Evolutionary conservation across 2,113 vertebrate genomes (phyloP), one percentile per base, ranked within the genome.

Genomic region (Gymnorhina tibicen): DNA sequence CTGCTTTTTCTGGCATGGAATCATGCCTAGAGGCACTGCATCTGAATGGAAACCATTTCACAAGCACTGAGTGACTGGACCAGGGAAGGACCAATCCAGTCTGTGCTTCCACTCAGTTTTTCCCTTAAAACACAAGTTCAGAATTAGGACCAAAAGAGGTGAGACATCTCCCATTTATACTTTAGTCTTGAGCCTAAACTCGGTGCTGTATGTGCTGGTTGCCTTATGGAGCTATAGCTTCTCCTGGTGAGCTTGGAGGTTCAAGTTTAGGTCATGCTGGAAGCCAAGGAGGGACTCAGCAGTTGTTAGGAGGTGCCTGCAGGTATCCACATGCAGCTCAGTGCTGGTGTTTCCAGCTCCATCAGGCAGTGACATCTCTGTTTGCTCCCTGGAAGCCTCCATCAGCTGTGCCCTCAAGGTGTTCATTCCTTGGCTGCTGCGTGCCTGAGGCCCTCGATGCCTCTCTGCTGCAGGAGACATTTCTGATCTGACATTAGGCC

Each of bases 341-440:
- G 12, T 64, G 87, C 70, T 96, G 69, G 96, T 85, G n/a, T 96
- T 98, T 98, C 96, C 78, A 98, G 95, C 87, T 97, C 96, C 93
- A 97, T 85, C 56, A 98, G 97, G 69, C 97, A 97, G 87, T 15
- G 94, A 4, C 92, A 96, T 95, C 86, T 98, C 97, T 87, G 53
- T 95, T 58, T 97, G 92, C 89, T 98, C 97, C 66, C 80, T 80
- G 93, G 98, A 97, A 52, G 96, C 96, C 24, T 85, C 27, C 0
- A 95, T 47, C 63, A 98, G 94, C 86, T 98, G 97, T 0, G 63
- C 95, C 56, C 47, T 18, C 86, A 97, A 84, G 49, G 85, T 90
- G 50, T 58, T 87, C 92, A 91, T 96, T 66, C 72, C 95, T 44
- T 59, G 80, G 33, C 32, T 67, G 47, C 86, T 63, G 5, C 86